Base-by-base conservation (phyloP, 2,113 vertebrate genomes). In the Neomonachus schauinslandi region DNA sequence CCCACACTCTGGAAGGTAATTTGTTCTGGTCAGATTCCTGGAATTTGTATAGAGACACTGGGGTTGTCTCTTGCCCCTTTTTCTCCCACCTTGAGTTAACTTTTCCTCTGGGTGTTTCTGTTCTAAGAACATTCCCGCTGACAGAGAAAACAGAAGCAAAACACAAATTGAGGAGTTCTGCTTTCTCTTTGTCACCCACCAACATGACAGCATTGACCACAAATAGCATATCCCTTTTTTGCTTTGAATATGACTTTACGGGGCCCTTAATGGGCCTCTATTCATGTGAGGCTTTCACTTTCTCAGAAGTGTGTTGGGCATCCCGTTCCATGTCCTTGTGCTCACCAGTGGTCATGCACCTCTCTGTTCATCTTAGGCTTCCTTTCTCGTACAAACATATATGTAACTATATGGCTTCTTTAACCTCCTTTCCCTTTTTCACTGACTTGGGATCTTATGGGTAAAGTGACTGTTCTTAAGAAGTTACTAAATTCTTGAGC, bases 131-230 rank as follows among this genome's bases (percentile, higher is more conserved):
- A 65, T 86, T 96, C 61, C 65, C 83, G 90, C 81, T 84, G 74
- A 59, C 83, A 71, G 61, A 96, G 74, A 96, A 97, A 97, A 96
- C 67, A 95, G 97, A 98, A 98, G 84, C 94, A 81, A 97, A 87
- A 59, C 72, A 71, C 55, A 83, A 63, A 94, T 42, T 51, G 86
- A 72, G 19, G 72, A 93, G 97, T 97, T 98, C 98, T 95, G 94
- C 93, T 98, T 98, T 97, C 72, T 95, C 92, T 94, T 72, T 39
- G 82, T 92, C 82, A 97, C 91, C 53, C 86, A 31, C 94, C 57
- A 97, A 76, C 76, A 92, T 93, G 97, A 98, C 95, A 94, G 51
- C 90, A 65, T 31, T 92, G 92, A 95, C 97, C 96, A 13, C 96
- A 96, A 87, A 69, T 46, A 95, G n/a, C 0, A 24, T 42, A 55